These are phyloP conservation scores for Coendou prehensilis DNA, from an alignment of 2,797 vertebrate genomes.

Conservation along the genomic window DNA sequence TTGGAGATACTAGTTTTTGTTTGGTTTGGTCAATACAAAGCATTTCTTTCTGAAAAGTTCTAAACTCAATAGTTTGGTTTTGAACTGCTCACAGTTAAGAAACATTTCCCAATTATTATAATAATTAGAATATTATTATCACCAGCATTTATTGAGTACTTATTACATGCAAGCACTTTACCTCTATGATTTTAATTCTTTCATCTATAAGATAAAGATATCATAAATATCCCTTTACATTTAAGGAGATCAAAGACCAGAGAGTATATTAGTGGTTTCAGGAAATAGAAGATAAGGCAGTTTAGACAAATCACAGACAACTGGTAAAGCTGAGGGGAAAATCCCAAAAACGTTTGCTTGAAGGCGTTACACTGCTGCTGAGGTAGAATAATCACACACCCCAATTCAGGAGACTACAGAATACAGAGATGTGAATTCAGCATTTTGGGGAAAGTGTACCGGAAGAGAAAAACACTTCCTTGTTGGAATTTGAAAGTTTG, in stretches of 20 bases:
- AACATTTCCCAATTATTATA: neutral
- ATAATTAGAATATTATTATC: constrained; percentile 1
- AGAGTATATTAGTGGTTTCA: neutral
- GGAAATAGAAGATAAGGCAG: neutral
- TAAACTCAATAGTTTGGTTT: constrained; percentile 25
- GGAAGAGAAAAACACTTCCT: neutral
- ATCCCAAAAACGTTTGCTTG: neutral
- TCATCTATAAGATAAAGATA: neutral
- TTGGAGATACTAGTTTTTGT: neutral
- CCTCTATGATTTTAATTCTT: constrained; percentile 9
- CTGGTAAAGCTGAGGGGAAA: neutral
- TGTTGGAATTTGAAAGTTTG: neutral
- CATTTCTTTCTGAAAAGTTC: constrained; percentile 36
- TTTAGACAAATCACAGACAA: neutral
- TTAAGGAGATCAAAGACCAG: constrained; percentile 14
- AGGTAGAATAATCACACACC: neutral
- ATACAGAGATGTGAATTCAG: neutral
- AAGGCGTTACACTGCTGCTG: neutral
- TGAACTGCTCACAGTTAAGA: neutral
- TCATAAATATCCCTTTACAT: neutral
- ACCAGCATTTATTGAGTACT: constrained; percentile 4
- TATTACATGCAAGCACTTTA: neutral
- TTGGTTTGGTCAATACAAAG: constrained; percentile 12
- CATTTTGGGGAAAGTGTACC: neutral
- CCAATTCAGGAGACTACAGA: neutral